These are phyloP conservation scores for Intellagama lesueurii DNA, from an alignment of 2,797 vertebrate genomes.

Conservation along the genomic window DNA sequence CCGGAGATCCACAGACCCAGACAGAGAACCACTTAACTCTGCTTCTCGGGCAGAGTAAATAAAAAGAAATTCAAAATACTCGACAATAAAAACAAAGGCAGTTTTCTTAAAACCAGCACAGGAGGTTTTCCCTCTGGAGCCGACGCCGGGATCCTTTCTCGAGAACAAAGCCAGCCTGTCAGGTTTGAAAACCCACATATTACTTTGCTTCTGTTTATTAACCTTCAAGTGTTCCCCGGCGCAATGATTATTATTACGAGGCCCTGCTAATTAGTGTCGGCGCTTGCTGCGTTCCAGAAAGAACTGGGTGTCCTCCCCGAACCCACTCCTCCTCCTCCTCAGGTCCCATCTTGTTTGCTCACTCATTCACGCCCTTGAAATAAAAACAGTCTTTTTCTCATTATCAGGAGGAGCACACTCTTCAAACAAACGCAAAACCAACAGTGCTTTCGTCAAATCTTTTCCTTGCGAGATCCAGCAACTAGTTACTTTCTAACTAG, in stretches of 20 bases:
- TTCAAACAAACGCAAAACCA: conserved; percentile 9
- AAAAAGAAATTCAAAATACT: too few species aligned
- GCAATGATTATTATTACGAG: not conserved
- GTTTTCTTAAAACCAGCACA: too few species aligned
- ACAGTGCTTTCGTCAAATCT: not conserved
- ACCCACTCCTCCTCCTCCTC: conserved; percentile 11
- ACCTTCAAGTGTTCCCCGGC: conserved; percentile 15
- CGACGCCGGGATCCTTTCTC: not conserved
- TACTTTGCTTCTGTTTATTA: not conserved
- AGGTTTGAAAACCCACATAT: not conserved
- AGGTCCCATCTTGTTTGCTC: conserved; percentile 5
- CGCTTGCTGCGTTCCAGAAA: conserved; percentile 35
- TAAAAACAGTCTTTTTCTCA: conserved; percentile 53
- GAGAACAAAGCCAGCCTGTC: not conserved
- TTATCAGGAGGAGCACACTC: conserved; percentile 28
- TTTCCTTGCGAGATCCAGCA: not conserved
- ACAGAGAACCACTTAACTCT: too few species aligned
- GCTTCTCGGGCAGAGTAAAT: too few species aligned
- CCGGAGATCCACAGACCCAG: too few species aligned
- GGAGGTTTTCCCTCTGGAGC: too few species aligned
- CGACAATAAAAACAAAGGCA: too few species aligned
- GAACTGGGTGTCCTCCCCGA: conserved; percentile 29
- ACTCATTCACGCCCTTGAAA: not conserved
- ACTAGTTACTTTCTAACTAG: too few species aligned
- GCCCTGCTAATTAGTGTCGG: conserved; percentile 17